A percentile compares a stretch with the other conserved stretches of the same genome.
phyloP scores from a whole-genome alignment of 1,140 invertebrate genomes.

The Polypedilum vanderplanki region DNA sequence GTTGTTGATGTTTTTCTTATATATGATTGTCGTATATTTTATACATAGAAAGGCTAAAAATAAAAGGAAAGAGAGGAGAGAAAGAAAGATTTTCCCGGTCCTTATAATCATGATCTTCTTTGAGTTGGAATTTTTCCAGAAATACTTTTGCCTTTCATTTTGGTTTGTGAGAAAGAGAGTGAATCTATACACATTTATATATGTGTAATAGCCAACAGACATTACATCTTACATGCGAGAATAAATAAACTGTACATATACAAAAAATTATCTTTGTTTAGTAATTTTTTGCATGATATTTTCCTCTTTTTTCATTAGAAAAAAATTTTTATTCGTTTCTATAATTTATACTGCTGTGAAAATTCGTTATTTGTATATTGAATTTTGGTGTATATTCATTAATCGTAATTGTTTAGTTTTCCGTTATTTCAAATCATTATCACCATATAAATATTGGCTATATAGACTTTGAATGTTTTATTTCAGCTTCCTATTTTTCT shows the following conservation, averaged over 20 bases:
- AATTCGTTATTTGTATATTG: too few relatives aligned
- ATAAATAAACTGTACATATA: not conserved
- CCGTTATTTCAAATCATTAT: too few relatives aligned
- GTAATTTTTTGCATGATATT: too few relatives aligned
- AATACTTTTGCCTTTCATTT: not conserved
- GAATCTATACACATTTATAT: not conserved
- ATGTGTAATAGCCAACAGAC: not conserved
- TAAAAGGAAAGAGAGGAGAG: not conserved
- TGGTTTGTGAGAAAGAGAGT: not conserved
- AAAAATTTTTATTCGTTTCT: too few relatives aligned
- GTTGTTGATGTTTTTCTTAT: not conserved
- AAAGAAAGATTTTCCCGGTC: not conserved
- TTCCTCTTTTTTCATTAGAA: too few relatives aligned
- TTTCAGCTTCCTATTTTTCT: too few relatives aligned
- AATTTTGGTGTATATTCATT: too few relatives aligned
- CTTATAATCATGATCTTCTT: not conserved
- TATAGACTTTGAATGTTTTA: too few relatives aligned
- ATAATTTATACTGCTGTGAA: too few relatives aligned
- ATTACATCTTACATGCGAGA: not conserved
- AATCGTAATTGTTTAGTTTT: too few relatives aligned
- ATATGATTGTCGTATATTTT: not conserved
- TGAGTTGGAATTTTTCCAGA: slow-evolving; percentile 27
- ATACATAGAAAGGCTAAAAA: slow-evolving; percentile 8
- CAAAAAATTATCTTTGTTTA: not conserved
- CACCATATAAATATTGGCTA: too few relatives aligned